Conservation (phyloP, 2,797 vertebrate species). For the Lepus townsendii region DNA sequence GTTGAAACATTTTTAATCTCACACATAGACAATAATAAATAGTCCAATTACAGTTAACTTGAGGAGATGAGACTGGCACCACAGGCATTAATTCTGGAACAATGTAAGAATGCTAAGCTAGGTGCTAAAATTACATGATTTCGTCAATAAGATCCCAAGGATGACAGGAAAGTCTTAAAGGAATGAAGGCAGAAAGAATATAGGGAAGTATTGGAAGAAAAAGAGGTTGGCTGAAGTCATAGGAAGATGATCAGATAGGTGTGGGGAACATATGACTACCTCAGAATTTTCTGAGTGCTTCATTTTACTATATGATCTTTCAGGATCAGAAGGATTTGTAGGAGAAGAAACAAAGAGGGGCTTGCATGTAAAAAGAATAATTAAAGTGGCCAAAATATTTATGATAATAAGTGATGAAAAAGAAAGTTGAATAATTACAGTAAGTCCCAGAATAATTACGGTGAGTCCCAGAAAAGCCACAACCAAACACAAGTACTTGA, state of each 20-base stretch:
- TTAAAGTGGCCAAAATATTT: not conserved
- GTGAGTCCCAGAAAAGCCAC: not conserved
- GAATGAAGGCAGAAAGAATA: not conserved
- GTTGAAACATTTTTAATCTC: constrained; percentile 67
- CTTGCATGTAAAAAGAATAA: not conserved
- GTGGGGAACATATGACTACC: accelerated
- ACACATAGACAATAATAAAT: constrained; percentile 45
- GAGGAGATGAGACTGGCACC: constrained; percentile 40
- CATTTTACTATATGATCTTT: not conserved
- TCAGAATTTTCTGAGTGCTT: not conserved
- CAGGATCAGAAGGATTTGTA: not conserved
- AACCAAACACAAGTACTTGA: not conserved
- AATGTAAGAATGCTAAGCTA: constrained; percentile 3
- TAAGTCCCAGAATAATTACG: not conserved
- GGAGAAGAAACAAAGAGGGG: not conserved
- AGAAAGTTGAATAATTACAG: not conserved
- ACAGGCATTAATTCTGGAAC: not conserved
- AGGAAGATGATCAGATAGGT: not conserved
- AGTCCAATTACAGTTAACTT: constrained; percentile 42
- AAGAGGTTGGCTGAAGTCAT: not conserved
- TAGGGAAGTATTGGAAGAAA: not conserved
- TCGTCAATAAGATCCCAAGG: constrained; percentile 32
- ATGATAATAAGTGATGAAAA: not conserved
- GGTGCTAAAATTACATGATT: constrained; percentile 26
- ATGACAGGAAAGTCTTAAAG: not conserved